A percentile compares a stretch with the other conserved stretches of the same genome.
Evolutionary conservation across 2,888 invertebrate species (phyloP).

Genomic region (Cryptophagus acutangulus): DNA sequence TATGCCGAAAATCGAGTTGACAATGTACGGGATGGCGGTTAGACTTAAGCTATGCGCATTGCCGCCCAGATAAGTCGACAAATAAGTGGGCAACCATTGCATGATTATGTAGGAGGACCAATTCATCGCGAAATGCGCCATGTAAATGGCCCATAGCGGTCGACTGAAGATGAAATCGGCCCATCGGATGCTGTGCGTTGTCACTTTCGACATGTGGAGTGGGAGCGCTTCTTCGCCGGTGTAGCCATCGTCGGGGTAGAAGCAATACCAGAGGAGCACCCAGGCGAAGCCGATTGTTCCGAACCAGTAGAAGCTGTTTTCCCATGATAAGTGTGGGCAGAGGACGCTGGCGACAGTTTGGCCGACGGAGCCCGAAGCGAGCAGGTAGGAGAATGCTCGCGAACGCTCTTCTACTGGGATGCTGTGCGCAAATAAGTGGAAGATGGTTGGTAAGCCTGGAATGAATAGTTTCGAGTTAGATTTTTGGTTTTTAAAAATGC

Average conservation of each 20-base stretch:
- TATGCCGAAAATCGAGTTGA: slow-evolving; percentile 67
- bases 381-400: slow-evolving; percentile 66
- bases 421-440: slow-evolving; percentile 68
- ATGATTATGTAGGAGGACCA: slow-evolving; percentile 76
- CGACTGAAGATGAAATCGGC: slow-evolving; percentile 62
- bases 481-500: too few relatives aligned
- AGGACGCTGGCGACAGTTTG: slow-evolving; percentile 69
- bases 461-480: too few relatives aligned
- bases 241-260: slow-evolving; percentile 55
- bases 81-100: slow-evolving; percentile 74
- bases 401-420: slow-evolving; percentile 68
- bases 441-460: slow-evolving; percentile 68
- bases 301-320: slow-evolving; percentile 63
- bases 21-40: slow-evolving; percentile 68
- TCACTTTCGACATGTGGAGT: slow-evolving; percentile 55
- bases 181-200: slow-evolving; percentile 55
- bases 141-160: slow-evolving; percentile 69
- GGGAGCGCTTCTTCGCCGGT: slow-evolving; percentile 54
- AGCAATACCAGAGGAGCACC: slow-evolving; percentile 59
- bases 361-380: slow-evolving; percentile 69
- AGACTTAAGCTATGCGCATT: slow-evolving; percentile 65
- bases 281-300: slow-evolving; percentile 64
- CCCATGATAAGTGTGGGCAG: slow-evolving; percentile 65
- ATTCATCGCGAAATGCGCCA: slow-evolving; percentile 75
- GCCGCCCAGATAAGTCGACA: slow-evolving; percentile 58